Evolutionary conservation across 2,113 vertebrate genomes (phyloP).

Genomic region (Gyps fulvus): DNA sequence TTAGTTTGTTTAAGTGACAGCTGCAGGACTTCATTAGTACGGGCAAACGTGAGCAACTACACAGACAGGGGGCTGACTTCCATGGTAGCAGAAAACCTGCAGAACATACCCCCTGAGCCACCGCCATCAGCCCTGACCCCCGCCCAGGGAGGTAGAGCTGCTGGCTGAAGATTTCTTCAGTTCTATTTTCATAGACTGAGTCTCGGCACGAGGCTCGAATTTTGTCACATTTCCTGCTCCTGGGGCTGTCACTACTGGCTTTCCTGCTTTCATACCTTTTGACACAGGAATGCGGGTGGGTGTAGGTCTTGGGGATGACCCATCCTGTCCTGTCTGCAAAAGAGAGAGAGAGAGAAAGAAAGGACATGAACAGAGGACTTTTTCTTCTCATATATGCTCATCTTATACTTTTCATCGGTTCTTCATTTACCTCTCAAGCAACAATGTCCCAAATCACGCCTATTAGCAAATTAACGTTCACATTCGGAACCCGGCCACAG

Average conservation of each 20-base stretch:
- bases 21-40: slow-evolving; percentile 69
- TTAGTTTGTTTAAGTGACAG: slow-evolving; percentile 67
- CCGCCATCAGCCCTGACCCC: slow-evolving; percentile 84
- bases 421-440: not conserved
- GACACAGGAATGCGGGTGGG: slow-evolving; percentile 92
- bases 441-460: not conserved
- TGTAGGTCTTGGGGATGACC: slow-evolving; percentile 80
- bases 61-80: slow-evolving; percentile 49
- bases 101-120: slow-evolving; percentile 79
- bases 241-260: slow-evolving; percentile 83
- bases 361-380: not conserved
- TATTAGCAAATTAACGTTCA: not conserved
- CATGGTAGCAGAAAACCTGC: slow-evolving; percentile 69
- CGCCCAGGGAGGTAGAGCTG: slow-evolving; percentile 76
- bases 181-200: slow-evolving; percentile 94
- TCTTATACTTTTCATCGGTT: not conserved
- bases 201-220: slow-evolving; percentile 88
- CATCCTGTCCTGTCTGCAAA: slow-evolving; percentile 84
- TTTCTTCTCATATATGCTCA: not conserved
- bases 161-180: slow-evolving; percentile 88
- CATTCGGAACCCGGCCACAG: not conserved
- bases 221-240: slow-evolving; percentile 86
- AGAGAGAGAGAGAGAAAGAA: slow-evolving; percentile 43
- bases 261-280: slow-evolving; percentile 92
- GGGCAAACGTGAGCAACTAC: slow-evolving; percentile 33